A percentile compares a stretch with the other conserved stretches of the same genome.
These are phyloP conservation scores for Rhombomys opimus DNA, from an alignment of 2,113 vertebrate species.

Conservation along the genomic window DNA sequence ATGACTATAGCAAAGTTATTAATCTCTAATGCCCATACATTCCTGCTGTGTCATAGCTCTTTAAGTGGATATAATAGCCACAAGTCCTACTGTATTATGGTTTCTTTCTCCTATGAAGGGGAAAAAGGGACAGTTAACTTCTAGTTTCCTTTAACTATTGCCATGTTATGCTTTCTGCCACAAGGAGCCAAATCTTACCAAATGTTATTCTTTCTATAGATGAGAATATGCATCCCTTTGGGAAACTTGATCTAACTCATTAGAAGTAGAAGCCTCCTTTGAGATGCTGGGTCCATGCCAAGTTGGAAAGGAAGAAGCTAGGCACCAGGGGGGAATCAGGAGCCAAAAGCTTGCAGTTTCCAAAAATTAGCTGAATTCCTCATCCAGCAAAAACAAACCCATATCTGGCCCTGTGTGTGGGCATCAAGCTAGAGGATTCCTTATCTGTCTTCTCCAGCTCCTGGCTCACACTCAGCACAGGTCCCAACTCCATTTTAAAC, in stretches of 20 bases:
- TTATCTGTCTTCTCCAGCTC: slow-evolving; percentile 62
- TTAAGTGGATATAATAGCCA: neutral
- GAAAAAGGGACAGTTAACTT: neutral
- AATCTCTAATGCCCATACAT: neutral
- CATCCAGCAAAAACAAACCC: neutral
- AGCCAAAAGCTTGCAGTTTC: neutral
- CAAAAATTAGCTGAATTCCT: slow-evolving; percentile 13
- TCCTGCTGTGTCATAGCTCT: neutral
- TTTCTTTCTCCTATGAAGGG: neutral
- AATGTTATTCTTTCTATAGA: neutral
- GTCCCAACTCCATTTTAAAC: neutral
- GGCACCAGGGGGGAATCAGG: neutral
- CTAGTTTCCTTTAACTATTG: neutral
- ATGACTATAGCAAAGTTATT: neutral
- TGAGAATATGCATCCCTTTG: neutral
- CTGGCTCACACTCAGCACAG: slow-evolving; percentile 8
- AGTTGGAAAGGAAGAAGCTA: slow-evolving; percentile 14
- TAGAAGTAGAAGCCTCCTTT: neutral
- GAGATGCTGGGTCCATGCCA: neutral
- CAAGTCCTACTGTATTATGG: neutral
- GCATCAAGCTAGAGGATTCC: slow-evolving; percentile 8
- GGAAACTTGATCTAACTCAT: neutral
- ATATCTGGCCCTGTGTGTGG: neutral
- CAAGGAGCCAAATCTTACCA: neutral
- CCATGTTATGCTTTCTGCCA: neutral